Percentiles rank a stretch among this genome's conserved stretches.
Evolutionary conservation across 2,888 invertebrate genomes (phyloP).

Genomic region (Eristalis arbustorum): DNA sequence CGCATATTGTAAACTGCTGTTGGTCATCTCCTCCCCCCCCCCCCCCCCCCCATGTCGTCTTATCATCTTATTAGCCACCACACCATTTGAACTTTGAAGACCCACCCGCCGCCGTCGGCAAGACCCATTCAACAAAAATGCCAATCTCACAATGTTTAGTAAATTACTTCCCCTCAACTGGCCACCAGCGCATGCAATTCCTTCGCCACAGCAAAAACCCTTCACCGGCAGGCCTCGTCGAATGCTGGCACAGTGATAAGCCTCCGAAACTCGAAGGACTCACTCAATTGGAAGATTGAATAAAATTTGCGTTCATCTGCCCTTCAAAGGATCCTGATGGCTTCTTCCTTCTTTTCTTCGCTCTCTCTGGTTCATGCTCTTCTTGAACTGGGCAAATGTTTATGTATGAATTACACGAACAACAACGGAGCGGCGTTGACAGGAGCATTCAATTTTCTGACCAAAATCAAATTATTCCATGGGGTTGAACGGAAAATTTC

Average conservation of each 20-base stretch:
- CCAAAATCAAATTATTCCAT: conserved; percentile 73
- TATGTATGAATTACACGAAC: conserved; percentile 63
- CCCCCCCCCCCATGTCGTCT: neutral
- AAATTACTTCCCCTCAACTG: conserved; percentile 41
- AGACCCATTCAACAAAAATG: conserved; percentile 11
- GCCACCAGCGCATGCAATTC: neutral
- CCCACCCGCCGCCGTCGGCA: neutral
- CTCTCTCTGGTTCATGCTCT: conserved; percentile 34
- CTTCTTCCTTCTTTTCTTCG: conserved; percentile 22
- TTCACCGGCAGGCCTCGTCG: conserved; percentile 11
- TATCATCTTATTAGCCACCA: conserved; percentile 38
- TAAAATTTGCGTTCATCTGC: conserved; percentile 77
- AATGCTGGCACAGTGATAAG: conserved; percentile 72
- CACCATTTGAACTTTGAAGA: conserved; percentile 16
- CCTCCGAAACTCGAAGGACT: conserved; percentile 64
- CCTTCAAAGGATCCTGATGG: conserved; percentile 41
- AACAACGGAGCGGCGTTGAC: conserved; percentile 50
- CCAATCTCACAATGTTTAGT: conserved; percentile 33
- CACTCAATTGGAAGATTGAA: conserved; percentile 80
- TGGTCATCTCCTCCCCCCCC: neutral
- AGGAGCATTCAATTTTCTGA: conserved; percentile 71
- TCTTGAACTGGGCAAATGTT: conserved; percentile 43
- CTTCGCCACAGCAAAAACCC: conserved; percentile 28
- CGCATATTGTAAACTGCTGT: neutral
- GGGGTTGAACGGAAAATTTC: conserved; percentile 73